Conservation (phyloP, 2,113 vertebrate genomes). For the Hemiscyllium ocellatum region DNA sequence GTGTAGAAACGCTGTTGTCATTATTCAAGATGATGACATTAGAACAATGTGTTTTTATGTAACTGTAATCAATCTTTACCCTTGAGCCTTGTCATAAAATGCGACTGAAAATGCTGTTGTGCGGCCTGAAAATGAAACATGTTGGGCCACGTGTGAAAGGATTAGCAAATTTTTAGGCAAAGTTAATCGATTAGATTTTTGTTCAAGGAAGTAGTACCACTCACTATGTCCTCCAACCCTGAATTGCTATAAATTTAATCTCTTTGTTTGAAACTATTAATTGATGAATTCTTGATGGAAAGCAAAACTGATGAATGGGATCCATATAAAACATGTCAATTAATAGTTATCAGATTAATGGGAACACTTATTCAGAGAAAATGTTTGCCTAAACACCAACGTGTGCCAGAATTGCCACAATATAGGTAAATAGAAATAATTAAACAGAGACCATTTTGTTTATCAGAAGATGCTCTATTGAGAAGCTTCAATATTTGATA, state of each 20-base stretch:
- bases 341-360: conserved; percentile 21
- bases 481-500: not conserved
- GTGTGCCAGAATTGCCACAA: not conserved
- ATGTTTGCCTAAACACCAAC: not conserved
- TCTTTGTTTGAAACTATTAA: not conserved
- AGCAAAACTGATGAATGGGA: not conserved
- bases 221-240: not conserved
- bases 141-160: conserved; percentile 6
- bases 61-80: conserved; percentile 70
- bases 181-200: not conserved
- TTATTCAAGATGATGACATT: conserved; percentile 64
- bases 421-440: not conserved
- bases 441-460: not conserved
- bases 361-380: not conserved
- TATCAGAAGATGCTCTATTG: not conserved
- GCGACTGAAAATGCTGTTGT: conserved; percentile 59
- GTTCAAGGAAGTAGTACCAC: not conserved
- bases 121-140: conserved; percentile 48
- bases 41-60: conserved; percentile 59
- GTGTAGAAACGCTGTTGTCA: conserved; percentile 54
- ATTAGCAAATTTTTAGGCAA: conserved; percentile 23
- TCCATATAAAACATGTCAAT: not conserved
- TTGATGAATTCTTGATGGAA: not conserved
- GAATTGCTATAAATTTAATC: not conserved
- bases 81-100: conserved; percentile 52